Percentiles rank a stretch among this genome's conserved stretches.
phyloP scores from a whole-genome alignment of 2,888 invertebrate genomes.

The Protodeltote pygarga region DNA sequence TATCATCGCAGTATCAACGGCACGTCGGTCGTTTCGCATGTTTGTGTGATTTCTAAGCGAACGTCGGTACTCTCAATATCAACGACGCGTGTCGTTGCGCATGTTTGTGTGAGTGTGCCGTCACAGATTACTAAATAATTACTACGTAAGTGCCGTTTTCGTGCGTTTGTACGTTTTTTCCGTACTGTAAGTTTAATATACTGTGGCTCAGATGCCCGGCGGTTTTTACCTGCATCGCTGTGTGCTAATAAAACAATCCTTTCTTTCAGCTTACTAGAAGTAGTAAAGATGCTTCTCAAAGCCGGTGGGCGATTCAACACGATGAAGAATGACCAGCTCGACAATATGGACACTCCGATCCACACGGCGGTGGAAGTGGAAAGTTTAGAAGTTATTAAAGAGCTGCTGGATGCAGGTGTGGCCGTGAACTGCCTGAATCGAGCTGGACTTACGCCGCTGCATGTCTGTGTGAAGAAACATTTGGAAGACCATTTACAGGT shows the following conservation, averaged over 20 bases:
- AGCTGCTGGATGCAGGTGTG: conserved; percentile 75
- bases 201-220: no score
- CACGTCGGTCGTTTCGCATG: no score
- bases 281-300: conserved; percentile 65
- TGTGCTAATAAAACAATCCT: background rate
- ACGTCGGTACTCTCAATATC: no score
- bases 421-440: conserved; percentile 73
- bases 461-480: conserved; percentile 80
- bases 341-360: conserved; percentile 73
- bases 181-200: background rate
- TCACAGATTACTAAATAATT: no score
- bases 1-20: no score
- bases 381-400: conserved; percentile 73
- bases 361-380: conserved; percentile 84
- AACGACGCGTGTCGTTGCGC: no score
- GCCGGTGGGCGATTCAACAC: conserved; percentile 63
- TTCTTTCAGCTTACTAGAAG: conserved; percentile 61
- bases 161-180: no score
- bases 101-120: no score
- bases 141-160: no score
- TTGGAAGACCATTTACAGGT: conserved; percentile 77
- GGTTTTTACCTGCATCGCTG: no score
- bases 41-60: no score
- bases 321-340: conserved; percentile 46
- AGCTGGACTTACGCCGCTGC: conserved; percentile 81